These are phyloP conservation scores for Odontocolon sp. DNA, from an alignment of 2,888 invertebrate species.

Conservation along the genomic window DNA sequence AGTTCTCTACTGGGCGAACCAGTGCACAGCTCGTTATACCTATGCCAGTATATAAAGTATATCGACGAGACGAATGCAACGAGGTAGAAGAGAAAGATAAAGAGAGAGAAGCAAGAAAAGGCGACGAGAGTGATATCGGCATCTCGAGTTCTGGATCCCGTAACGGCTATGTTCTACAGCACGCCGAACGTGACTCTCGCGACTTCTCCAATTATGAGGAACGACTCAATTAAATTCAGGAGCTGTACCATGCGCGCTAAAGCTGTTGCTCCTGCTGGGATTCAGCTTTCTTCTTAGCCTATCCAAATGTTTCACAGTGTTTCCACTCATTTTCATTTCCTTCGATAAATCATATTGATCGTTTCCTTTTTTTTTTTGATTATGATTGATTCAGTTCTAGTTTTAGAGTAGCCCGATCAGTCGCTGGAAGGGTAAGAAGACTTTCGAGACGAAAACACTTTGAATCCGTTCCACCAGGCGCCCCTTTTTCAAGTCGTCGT, in stretches of 20 bases:
- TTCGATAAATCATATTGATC: no score
- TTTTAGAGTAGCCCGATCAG: no score
- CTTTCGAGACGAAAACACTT: conserved; percentile 37
- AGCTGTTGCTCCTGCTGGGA: no score
- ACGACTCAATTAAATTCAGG: conserved; percentile 64
- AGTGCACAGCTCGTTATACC: conserved; percentile 57
- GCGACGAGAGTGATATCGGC: conserved; percentile 59
- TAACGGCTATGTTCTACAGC: conserved; percentile 52
- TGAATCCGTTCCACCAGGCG: conserved; percentile 19
- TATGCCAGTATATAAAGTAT: conserved; percentile 30
- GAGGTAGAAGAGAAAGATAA: conserved; percentile 11
- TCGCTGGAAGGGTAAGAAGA: conserved; percentile 26
- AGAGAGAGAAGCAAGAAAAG: conserved; percentile 45
- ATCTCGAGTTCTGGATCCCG: conserved; percentile 54
- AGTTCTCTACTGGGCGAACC: conserved; percentile 12
- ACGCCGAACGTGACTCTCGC: conserved; percentile 63
- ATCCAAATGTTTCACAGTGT: background rate
- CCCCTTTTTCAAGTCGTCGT: conserved; percentile 31
- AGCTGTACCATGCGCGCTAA: no score
- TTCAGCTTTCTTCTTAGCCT: conserved; percentile 9
- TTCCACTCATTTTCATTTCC: no score
- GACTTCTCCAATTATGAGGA: conserved; percentile 62
- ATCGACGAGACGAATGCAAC: conserved; percentile 40
- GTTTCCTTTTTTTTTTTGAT: no score
- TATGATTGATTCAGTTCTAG: no score